Conservation (phyloP, 2,888 invertebrate species). For the Deroplatys truncata region DNA sequence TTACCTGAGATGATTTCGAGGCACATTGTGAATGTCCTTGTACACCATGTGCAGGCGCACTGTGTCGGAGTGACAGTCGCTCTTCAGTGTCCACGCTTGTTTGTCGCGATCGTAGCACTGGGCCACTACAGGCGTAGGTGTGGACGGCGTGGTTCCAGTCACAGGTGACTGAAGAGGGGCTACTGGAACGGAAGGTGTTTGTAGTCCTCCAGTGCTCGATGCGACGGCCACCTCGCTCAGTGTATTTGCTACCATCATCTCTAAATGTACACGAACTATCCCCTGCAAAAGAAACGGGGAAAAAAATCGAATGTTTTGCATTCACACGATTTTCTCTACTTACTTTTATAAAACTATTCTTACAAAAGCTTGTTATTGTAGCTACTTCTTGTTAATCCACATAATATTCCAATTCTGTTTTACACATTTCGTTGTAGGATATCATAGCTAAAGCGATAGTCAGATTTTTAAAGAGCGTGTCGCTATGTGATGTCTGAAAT, state of each 20-base stretch:
- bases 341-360: too few species aligned
- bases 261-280: slow-evolving; percentile 62
- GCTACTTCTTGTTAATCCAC: too few species aligned
- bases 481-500: too few species aligned
- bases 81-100: slow-evolving; percentile 72
- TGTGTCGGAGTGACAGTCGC: slow-evolving; percentile 71
- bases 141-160: slow-evolving; percentile 46
- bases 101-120: slow-evolving; percentile 77
- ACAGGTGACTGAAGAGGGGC: slow-evolving; percentile 44
- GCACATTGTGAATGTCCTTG: slow-evolving; percentile 73
- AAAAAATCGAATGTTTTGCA: too few species aligned
- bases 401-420: too few species aligned
- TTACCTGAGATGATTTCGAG: slow-evolving; percentile 66
- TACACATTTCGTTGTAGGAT: too few species aligned
- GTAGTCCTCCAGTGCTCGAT: slow-evolving; percentile 14
- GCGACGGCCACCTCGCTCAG: slow-evolving; percentile 49
- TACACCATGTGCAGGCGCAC: slow-evolving; percentile 70
- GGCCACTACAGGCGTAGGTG: slow-evolving; percentile 55
- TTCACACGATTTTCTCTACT: too few species aligned
- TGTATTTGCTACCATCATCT: slow-evolving; percentile 68
- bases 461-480: too few species aligned
- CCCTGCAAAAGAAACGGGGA: slow-evolving; percentile 40
- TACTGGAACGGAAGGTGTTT: slow-evolving; percentile 23
- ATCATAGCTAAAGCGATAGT: too few species aligned
- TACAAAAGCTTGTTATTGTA: too few species aligned